Evolutionary conservation across 53 echinoderm and acorn worm genomes (phyloP).

Genomic region (Stichopus horrens): DNA sequence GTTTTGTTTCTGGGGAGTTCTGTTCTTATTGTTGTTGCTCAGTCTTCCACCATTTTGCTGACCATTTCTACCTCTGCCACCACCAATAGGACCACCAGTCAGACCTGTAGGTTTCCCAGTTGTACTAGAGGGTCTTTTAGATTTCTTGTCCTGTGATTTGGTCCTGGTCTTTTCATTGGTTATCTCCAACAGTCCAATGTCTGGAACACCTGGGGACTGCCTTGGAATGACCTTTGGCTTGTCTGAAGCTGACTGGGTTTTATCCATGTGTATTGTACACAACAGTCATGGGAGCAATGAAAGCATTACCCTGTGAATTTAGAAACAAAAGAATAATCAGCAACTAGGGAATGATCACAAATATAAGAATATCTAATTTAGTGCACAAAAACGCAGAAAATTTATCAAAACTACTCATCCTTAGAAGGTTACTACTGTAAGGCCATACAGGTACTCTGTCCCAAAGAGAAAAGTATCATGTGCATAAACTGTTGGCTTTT

Average conservation of each 20-base stretch:
- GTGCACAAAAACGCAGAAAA: no score
- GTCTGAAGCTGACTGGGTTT: neutral
- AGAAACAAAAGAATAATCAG: no score
- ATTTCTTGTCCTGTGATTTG: neutral
- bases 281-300: neutral
- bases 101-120: neutral
- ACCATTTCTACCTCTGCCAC: no score
- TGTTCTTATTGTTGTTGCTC: neutral
- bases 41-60: neutral
- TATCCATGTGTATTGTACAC: neutral
- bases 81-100: no score
- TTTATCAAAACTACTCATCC: no score
- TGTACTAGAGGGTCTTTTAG: no score
- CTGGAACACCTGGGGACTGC: neutral
- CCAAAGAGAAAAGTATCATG: no score
- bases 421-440: no score
- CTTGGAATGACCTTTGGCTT: neutral
- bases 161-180: neutral
- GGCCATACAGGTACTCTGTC: no score
- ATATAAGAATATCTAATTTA: no score
- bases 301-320: neutral
- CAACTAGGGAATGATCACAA: no score
- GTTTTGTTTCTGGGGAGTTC: neutral
- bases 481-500: no score
- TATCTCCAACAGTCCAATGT: conserved; percentile 15